Conservation (phyloP, 2,113 vertebrate genomes). For the Lipophrys pholis region DNA sequence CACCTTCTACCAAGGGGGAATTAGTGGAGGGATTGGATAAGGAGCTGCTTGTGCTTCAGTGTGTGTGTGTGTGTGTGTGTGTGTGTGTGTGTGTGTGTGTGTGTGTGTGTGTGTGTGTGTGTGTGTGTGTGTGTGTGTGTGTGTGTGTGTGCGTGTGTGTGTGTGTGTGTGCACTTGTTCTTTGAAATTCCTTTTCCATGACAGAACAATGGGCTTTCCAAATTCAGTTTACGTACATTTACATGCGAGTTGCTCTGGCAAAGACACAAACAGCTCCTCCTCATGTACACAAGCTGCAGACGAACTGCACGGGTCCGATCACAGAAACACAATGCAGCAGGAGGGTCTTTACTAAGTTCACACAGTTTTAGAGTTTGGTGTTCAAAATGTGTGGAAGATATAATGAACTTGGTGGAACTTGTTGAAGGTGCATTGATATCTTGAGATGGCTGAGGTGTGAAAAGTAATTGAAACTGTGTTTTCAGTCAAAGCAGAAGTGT, state of each 20-base stretch:
- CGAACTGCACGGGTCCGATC: no score
- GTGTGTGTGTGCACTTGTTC: conserved; percentile 29
- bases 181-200: conserved; percentile 59
- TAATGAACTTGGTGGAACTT: no score
- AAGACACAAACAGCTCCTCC: conserved; percentile 17
- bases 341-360: no score
- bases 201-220: conserved; percentile 61
- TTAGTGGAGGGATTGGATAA: conserved; percentile 81
- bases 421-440: no score
- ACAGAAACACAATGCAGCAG: no score
- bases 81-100: conserved; percentile 31
- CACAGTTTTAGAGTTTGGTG: no score
- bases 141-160: conserved; percentile 32
- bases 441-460: no score
- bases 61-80: conserved; percentile 14
- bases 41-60: conserved; percentile 60
- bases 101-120: conserved; percentile 26
- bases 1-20: conserved; percentile 81
- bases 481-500: no score
- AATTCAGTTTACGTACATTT: conserved; percentile 60
- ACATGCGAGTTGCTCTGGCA: conserved; percentile 11
- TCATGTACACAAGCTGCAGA: no score
- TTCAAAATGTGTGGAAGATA: no score
- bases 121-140: conserved; percentile 17
- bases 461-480: no score